Percentiles rank a stretch among this genome's conserved stretches.
Evolutionary conservation across 2,113 vertebrate genomes (phyloP).

Genomic region (Alosa alosa): DNA sequence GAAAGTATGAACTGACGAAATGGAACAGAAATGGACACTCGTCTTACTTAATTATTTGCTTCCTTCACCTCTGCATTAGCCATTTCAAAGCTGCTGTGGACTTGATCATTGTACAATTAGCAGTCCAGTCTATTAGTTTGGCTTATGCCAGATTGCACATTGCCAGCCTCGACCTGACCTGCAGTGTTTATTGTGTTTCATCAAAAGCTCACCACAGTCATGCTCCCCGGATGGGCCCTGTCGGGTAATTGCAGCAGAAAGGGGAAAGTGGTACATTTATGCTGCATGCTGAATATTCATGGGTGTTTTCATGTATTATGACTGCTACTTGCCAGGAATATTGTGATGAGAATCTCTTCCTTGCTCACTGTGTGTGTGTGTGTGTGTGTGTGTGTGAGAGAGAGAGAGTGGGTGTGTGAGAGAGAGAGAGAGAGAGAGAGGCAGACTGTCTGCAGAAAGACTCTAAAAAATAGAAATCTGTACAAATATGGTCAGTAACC

Average conservation of each 20-base stretch:
- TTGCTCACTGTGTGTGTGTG: constrained; percentile 1
- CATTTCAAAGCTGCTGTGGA: background rate
- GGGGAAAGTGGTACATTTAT: background rate
- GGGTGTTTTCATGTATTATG: background rate
- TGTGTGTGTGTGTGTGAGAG: constrained; percentile 23
- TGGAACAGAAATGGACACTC: constrained; percentile 26
- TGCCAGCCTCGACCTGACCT: background rate
- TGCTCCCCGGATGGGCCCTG: background rate
- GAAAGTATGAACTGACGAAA: constrained; percentile 38
- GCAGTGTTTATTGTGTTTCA: background rate
- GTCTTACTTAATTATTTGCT: constrained; percentile 20
- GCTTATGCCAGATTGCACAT: background rate
- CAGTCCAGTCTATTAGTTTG: background rate
- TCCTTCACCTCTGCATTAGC: background rate
- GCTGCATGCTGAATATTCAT: background rate
- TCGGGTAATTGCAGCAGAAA: constrained; percentile 3
- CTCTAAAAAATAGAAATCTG: too few relatives aligned
- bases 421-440: too few relatives aligned
- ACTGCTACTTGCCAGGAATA: background rate
- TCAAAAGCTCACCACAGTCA: background rate
- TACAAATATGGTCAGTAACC: background rate
- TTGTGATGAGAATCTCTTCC: background rate
- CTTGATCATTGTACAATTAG: background rate
- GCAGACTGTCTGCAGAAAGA: too few relatives aligned
- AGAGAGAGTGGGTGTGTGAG: background rate